Conservation (phyloP, 2,888 invertebrate species). For the Tenodera sinensis region DNA sequence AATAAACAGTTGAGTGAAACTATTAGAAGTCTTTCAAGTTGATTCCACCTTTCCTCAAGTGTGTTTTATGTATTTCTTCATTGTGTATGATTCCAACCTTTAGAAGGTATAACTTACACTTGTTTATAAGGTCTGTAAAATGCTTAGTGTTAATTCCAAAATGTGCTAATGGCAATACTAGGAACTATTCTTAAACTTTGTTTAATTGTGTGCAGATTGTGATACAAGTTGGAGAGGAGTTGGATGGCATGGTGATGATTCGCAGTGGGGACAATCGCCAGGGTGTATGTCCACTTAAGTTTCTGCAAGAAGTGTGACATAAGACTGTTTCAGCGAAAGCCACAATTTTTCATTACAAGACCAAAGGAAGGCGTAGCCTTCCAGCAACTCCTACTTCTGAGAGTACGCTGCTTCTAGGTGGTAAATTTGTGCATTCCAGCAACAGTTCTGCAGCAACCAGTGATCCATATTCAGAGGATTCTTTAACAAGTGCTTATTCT, state of each 20-base stretch:
- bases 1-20: too few species aligned
- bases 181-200: not conserved
- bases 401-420: not conserved
- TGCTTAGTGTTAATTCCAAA: too few species aligned
- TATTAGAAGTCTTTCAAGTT: too few species aligned
- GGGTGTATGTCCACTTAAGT: slow-evolving; percentile 90
- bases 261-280: slow-evolving; percentile 89
- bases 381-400: not conserved
- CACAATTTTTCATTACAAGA: not conserved
- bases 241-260: slow-evolving; percentile 91
- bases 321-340: not conserved
- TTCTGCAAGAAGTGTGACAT: slow-evolving; percentile 90
- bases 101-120: too few species aligned
- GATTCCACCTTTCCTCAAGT: too few species aligned
- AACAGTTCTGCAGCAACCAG: not conserved
- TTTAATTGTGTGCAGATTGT: slow-evolving; percentile 60
- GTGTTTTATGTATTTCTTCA: too few species aligned
- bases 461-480: not conserved
- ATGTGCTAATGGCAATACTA: too few species aligned
- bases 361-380: not conserved
- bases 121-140: too few species aligned
- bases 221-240: slow-evolving; percentile 84
- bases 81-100: too few species aligned
- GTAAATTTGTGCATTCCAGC: not conserved
- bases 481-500: not conserved